Evolutionary conservation across 30 jellyfish, hydroid and myxozoan genomes (phyloP), one percentile per base, ranked within the genome.

Genomic region (Aurelia sp.): DNA sequence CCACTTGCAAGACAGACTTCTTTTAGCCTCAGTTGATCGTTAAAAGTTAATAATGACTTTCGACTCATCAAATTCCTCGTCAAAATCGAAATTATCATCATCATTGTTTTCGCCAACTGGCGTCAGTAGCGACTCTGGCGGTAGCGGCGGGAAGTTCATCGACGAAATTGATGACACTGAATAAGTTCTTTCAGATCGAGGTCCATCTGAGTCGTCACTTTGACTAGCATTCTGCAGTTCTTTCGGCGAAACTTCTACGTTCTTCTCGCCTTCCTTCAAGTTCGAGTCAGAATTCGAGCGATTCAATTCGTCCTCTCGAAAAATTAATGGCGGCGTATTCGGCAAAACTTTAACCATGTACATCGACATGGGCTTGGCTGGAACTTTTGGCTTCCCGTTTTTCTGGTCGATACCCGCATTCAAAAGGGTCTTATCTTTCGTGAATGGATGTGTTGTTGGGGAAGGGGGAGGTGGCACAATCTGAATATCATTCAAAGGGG

Each of bases 401-500:
- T 59, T 53, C 60, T 35, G 15, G 13, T 72, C 74, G 11, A 37
- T 21, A 2, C 62, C 67, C 57, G 33, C 41, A 6, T 53, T 55
- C 1, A 31, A 53, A 19, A 37, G 31, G 57, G 12, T 27, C 12
- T 22, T 16, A 1, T 67, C 68, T 0, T 13, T 44, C 12, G 40
- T 20, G 13, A 66, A 63, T 20, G 59, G 30, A 16, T 67, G 69
- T 27, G 71, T 68, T 17, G 91, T 79, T 13, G 91, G 69, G 17
- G 91, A 70, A 4, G 86, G 86, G n/a, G 92, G 92, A 13, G 92
- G 92, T 47, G 92, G 92, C 18, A 82, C 92, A 11, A 82, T 82
- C n/a, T 73, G 80, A 35, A 82, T 44, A 23, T 82, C 78, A 51
- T 74, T 85, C 51, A 82, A 74, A 8, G 86, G 86, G 27, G 21